Conservation (phyloP, 2,113 vertebrate species). For the Myotis lucifugus region DNA sequence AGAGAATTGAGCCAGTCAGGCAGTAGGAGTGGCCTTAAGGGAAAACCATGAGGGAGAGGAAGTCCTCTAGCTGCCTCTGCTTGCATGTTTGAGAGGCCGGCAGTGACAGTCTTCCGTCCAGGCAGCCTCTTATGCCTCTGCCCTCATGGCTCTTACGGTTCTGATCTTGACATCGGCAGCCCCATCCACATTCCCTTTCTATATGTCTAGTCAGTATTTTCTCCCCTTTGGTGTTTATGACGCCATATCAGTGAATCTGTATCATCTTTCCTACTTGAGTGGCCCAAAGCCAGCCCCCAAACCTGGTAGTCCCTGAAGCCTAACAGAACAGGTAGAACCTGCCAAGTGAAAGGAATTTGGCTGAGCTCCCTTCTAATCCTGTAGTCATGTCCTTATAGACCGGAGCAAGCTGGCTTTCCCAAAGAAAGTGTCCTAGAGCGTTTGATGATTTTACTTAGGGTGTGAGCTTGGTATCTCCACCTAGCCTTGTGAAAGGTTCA, state of each 20-base stretch:
- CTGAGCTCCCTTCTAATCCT: background rate
- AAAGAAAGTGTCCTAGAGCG: background rate
- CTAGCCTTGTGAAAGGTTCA: background rate
- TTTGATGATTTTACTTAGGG: background rate
- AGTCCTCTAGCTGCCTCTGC: slow-evolving; percentile 39
- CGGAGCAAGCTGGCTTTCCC: slow-evolving; percentile 1
- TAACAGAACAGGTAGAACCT: slow-evolving; percentile 30
- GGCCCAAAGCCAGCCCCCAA: slow-evolving; percentile 64
- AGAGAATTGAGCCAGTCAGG: background rate
- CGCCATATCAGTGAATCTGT: slow-evolving; percentile 76
- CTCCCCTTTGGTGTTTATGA: slow-evolving; percentile 78
- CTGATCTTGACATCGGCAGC: slow-evolving; percentile 50
- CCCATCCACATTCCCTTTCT: slow-evolving; percentile 58
- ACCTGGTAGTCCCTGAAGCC: slow-evolving; percentile 42
- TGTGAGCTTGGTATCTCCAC: slow-evolving; percentile 26
- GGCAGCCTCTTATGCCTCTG: slow-evolving; percentile 68
- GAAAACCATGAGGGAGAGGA: background rate
- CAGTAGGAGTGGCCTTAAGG: background rate
- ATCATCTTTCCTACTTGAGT: slow-evolving; percentile 61
- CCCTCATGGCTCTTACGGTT: slow-evolving; percentile 70
- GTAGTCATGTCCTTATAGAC: background rate
- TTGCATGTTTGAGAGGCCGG: slow-evolving; percentile 48
- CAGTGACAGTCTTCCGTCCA: slow-evolving; percentile 53
- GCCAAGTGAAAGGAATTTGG: slow-evolving; percentile 22
- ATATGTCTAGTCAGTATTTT: slow-evolving; percentile 78